phyloP scores from a whole-genome alignment of 2,888 invertebrate genomes.

The Drosophila algonquin region DNA sequence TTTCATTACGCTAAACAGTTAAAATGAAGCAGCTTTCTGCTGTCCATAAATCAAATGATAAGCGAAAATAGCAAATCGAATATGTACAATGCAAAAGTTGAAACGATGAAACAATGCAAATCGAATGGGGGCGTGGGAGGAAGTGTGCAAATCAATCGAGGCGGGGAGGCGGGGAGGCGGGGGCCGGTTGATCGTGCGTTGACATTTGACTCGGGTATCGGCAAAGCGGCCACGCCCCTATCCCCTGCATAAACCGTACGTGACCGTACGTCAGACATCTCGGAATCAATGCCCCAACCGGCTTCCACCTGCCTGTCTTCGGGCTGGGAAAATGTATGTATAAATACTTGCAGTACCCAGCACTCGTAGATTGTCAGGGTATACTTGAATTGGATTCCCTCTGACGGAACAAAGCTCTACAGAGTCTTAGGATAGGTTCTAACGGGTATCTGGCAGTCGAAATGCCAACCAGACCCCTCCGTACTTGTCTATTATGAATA shows the following conservation, averaged over 20 bases:
- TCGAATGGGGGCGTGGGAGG: constrained; percentile 6
- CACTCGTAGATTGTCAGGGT: background rate
- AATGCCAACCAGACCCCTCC: background rate
- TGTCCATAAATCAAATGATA: constrained; percentile 68
- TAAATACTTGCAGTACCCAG: background rate
- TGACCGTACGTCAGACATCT: constrained; percentile 43
- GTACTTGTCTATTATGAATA: constrained; percentile 26
- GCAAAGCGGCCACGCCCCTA: constrained; percentile 48
- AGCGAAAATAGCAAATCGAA: constrained; percentile 39
- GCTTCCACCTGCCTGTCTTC: background rate
- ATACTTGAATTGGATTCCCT: background rate
- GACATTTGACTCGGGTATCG: constrained; percentile 68
- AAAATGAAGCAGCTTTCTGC: constrained; percentile 34
- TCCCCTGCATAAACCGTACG: constrained; percentile 23
- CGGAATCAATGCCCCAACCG: constrained; percentile 26
- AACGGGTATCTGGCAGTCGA: background rate
- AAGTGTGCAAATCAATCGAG: constrained; percentile 13
- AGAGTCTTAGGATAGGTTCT: too few species aligned
- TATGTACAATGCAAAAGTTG: constrained; percentile 5
- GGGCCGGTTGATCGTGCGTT: constrained; percentile 60
- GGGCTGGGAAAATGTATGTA: constrained; percentile 2
- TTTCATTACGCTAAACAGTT: constrained; percentile 59
- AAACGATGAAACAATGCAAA: constrained; percentile 25
- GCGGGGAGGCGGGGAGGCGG: background rate
- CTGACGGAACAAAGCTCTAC: too few species aligned